Conservation (phyloP, 2,113 vertebrate species). For the Cinclus mexicanus region DNA sequence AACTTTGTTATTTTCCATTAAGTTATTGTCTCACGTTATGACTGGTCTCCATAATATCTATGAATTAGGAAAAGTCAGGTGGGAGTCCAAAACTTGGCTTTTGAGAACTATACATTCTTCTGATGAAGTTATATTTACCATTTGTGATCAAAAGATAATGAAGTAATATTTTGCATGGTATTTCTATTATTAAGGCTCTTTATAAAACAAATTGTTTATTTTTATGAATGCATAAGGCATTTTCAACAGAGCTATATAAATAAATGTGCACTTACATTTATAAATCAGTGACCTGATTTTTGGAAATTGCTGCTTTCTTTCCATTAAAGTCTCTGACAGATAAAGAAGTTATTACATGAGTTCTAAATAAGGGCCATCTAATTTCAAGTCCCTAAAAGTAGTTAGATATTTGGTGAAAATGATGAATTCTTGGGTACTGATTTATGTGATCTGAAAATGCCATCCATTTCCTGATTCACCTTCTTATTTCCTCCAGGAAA, state of each 20-base stretch:
- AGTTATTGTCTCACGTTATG: neutral
- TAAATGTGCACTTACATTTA: neutral
- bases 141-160: neutral
- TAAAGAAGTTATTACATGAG: neutral
- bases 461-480: slow-evolving; percentile 86
- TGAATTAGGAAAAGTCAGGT: neutral
- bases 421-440: slow-evolving; percentile 77
- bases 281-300: neutral
- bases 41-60: neutral
- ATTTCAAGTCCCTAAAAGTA: neutral
- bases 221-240: neutral
- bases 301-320: neutral
- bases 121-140: neutral
- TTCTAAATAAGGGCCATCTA: neutral
- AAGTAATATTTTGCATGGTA: neutral
- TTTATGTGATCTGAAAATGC: slow-evolving; percentile 77
- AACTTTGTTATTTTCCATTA: neutral
- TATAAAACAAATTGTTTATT: neutral
- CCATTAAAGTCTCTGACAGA: neutral
- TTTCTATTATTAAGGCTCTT: neutral
- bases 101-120: neutral
- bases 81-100: neutral
- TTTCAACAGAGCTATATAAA: neutral
- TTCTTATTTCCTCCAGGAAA: neutral
- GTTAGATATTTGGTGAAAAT: slow-evolving; percentile 68